Evolutionary conservation across 2,888 invertebrate genomes (phyloP), one percentile per base, ranked within the genome.

Genomic region (Dicyrtomina minuta): DNA sequence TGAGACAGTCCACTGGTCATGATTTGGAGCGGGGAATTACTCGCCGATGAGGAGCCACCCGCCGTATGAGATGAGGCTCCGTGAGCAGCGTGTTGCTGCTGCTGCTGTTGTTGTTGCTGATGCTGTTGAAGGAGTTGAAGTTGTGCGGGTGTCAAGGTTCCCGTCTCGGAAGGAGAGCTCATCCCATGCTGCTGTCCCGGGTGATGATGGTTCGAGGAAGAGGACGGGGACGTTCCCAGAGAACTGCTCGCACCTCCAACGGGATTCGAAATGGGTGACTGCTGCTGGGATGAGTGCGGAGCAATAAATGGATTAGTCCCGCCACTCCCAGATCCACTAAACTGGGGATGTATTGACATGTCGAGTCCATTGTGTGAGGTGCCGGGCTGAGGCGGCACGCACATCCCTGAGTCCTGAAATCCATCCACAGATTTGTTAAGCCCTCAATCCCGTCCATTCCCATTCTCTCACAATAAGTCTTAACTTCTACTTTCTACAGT

Each of bases 321-420:
- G 43, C 64, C 70, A 61, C 60, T 43, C 2, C 65, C 55, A 20
- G 17, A 27, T 8, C 67, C 59, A 10, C 56, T 66, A 20, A 70
- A 71, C 17, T 61, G 62, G 13, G 66, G 73, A 46, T 71, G 73
- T 17, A 77, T 69, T 33, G 72, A 68, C 76, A 76, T 76, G 69
- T 78, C 77, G 43, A 78, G 56, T 15, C 77, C 77, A 59, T 77
- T 77, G 24, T 73, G 74, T 44, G 74, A 74, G 24, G 74, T 61
- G 5, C 61, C 53, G 15, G 66, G 44, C 44, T 61, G 62, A 26
- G 33, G 58, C n/a, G 72, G 73, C n/a, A 74, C 68, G 70, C 75
- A 75, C 10, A 76, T 53, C 5, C 72, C 70, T 1, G 68, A 61
- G 43, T 74, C 75, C 74, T 75, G 41, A 6, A 26, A 22, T 24